Evolutionary conservation across 2,797 vertebrate genomes (phyloP).

Genomic region (Sebastes jordani): DNA sequence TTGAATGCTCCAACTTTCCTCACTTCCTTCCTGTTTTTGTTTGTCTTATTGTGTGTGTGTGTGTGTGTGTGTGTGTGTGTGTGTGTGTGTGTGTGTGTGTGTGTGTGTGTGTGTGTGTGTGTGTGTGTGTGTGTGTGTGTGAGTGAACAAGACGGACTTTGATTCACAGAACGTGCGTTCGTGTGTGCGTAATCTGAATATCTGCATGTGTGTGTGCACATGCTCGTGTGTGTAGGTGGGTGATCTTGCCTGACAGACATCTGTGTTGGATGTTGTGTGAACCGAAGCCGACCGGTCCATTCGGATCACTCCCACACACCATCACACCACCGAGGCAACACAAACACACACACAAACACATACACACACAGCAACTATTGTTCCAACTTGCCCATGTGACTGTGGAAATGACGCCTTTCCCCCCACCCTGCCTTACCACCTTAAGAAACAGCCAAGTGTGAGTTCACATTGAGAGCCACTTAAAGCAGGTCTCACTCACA

Average conservation of each 20-base stretch:
- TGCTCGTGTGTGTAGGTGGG: constrained; percentile 28
- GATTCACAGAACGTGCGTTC: neutral
- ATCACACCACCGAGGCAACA: constrained; percentile 51
- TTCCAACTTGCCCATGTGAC: constrained; percentile 68
- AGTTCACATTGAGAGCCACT: constrained; percentile 24
- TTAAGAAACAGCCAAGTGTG: constrained; percentile 35
- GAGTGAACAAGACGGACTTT: constrained; percentile 2
- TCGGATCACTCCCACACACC: constrained; percentile 52
- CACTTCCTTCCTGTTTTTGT: constrained; percentile 58
- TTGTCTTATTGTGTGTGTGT: neutral
- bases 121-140: neutral
- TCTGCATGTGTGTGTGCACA: neutral
- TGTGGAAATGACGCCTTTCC: constrained; percentile 47
- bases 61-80: neutral
- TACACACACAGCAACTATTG: constrained; percentile 65
- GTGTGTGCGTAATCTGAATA: constrained; percentile 1
- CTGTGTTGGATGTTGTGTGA: constrained; percentile 33
- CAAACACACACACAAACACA: constrained; percentile 37
- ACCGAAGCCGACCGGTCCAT: constrained; percentile 26
- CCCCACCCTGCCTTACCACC: constrained; percentile 7
- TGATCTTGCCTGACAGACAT: constrained; percentile 20
- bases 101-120: neutral
- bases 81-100: neutral
- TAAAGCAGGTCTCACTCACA: neutral
- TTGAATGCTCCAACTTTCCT: constrained; percentile 42